Conservation (phyloP, 2,797 vertebrate genomes). For the Acanthurus tractus region DNA sequence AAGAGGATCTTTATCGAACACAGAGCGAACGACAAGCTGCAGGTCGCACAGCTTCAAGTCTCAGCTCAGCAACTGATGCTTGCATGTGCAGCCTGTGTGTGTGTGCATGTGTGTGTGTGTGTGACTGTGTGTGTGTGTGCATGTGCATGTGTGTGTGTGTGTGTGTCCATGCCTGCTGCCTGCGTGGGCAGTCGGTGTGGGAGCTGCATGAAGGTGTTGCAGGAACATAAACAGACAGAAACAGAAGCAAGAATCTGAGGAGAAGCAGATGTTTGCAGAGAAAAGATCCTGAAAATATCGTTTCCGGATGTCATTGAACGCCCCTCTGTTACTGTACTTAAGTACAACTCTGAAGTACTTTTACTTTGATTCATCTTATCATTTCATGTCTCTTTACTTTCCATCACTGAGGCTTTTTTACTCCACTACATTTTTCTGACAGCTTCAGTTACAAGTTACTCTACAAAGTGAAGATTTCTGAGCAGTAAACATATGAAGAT, state of each 20-base stretch:
- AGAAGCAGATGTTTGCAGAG: conserved; percentile 63
- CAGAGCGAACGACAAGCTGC: too few species aligned
- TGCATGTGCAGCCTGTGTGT: not conserved
- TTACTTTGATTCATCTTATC: not conserved
- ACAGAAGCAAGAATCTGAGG: conserved; percentile 69
- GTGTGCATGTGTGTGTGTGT: not conserved
- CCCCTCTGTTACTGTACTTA: too few species aligned
- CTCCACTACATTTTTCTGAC: too few species aligned
- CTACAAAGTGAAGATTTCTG: too few species aligned
- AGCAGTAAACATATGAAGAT: too few species aligned
- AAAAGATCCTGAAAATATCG: conserved; percentile 34
- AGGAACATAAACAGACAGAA: conserved; percentile 58
- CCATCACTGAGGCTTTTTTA: too few species aligned
- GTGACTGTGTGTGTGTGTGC: not conserved
- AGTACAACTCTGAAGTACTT: not conserved
- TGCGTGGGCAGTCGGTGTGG: conserved; percentile 1
- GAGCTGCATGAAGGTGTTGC: conserved; percentile 44
- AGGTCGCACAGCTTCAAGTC: too few species aligned
- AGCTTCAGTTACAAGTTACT: too few species aligned
- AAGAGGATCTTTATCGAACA: too few species aligned
- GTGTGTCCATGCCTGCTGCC: conserved; percentile 27
- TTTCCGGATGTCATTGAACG: too few species aligned
- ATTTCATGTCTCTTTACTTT: too few species aligned
- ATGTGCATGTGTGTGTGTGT: not conserved
- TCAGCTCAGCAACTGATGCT: too few species aligned